A percentile compares a stretch with the other conserved stretches of the same genome.
phyloP scores from a whole-genome alignment of 2,888 invertebrate genomes.

The Amblyteles armatorius region DNA sequence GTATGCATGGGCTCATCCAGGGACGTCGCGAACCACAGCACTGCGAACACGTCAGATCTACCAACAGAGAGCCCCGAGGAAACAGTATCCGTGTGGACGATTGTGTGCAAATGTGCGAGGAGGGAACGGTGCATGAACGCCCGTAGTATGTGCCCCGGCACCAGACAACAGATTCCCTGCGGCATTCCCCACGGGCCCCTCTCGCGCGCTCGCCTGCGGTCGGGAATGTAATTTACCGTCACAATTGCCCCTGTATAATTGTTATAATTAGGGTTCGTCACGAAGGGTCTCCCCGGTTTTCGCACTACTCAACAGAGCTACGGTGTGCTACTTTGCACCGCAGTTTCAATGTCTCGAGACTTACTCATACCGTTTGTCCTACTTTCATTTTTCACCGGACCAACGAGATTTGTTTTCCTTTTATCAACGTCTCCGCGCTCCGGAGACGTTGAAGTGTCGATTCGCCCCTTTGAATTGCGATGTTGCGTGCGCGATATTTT shows the following conservation, averaged over 20 bases:
- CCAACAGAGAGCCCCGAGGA: slow-evolving; percentile 21
- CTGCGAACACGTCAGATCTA: slow-evolving; percentile 35
- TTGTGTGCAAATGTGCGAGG: not conserved
- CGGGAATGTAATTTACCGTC: slow-evolving; percentile 76
- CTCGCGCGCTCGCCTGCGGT: slow-evolving; percentile 52
- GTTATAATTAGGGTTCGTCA: slow-evolving; percentile 75
- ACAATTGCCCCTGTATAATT: slow-evolving; percentile 77
- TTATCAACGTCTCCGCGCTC: not conserved
- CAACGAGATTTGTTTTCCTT: not conserved
- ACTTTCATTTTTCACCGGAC: not conserved
- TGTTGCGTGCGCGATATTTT: not conserved
- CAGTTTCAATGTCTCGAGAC: not conserved
- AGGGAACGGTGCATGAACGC: slow-evolving; percentile 16
- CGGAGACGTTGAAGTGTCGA: not conserved
- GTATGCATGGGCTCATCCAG: slow-evolving; percentile 55
- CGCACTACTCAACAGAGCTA: slow-evolving; percentile 21
- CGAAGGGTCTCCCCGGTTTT: slow-evolving; percentile 50
- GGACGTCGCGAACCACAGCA: slow-evolving; percentile 43
- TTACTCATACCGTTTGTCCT: not conserved
- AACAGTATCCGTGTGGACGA: not conserved
- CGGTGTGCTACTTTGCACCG: slow-evolving; percentile 24
- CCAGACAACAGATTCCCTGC: slow-evolving; percentile 64
- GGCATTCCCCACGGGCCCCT: slow-evolving; percentile 53
- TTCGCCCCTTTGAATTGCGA: no score
- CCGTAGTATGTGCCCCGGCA: slow-evolving; percentile 40